Conservation (phyloP, 1,140 invertebrate species). For the Mesaphorura yosii region DNA sequence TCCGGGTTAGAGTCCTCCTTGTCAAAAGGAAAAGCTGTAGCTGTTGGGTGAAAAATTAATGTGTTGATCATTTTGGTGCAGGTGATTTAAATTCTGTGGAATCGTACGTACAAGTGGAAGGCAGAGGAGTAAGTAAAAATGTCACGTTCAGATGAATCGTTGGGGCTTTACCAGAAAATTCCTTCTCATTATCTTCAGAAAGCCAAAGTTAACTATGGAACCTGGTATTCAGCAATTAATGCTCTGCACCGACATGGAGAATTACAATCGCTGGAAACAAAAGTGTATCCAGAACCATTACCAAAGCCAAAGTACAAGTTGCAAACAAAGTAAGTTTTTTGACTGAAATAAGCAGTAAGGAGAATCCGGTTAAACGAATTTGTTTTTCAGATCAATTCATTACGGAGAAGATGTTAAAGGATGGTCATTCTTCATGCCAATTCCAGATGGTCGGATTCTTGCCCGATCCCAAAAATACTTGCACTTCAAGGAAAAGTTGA, state of each 20-base stretch:
- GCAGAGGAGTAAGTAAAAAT: conserved; percentile 14
- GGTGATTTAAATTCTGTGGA: conserved; percentile 63
- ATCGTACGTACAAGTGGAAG: conserved; percentile 45
- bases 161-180: not conserved
- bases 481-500: conserved; percentile 51
- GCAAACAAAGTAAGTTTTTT: not conserved
- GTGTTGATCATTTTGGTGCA: conserved; percentile 32
- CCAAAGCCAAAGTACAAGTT: conserved; percentile 43
- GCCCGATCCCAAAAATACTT: conserved; percentile 60
- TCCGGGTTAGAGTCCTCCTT: conserved; percentile 40
- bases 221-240: conserved; percentile 69
- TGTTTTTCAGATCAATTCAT: conserved; percentile 10
- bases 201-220: conserved; percentile 55
- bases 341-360: not conserved
- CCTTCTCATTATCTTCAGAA: conserved; percentile 31
- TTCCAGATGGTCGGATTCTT: conserved; percentile 64
- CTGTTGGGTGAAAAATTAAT: conserved; percentile 14
- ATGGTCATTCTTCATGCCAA: conserved; percentile 68
- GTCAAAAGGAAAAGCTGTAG: not conserved
- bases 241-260: conserved; percentile 52
- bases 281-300: conserved; percentile 52
- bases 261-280: conserved; percentile 46
- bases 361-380: not conserved
- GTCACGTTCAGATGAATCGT: not conserved
- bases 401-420: conserved; percentile 31